Base-by-base conservation (phyloP, 2,888 invertebrate species). In the Buathra laborator region DNA sequence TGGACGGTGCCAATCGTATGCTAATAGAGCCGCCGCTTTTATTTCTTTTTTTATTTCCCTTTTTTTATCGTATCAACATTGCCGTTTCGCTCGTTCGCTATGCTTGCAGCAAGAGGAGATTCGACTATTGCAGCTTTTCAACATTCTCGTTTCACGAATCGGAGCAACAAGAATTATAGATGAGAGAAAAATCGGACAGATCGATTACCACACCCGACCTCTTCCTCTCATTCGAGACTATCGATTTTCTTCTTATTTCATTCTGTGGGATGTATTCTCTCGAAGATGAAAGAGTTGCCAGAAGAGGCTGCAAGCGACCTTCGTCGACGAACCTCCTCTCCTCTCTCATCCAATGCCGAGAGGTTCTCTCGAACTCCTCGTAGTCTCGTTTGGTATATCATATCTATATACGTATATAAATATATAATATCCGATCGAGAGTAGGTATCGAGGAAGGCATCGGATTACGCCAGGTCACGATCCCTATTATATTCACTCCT, bases 1-100 rank as follows among this genome's bases (percentile, higher is more conserved):
- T 91, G 91, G 91, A 93, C 92, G 92, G 93, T 92, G 93, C 92
- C 93, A 93, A 93, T 93, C 93, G 92, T 93, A 93, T 93, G 93
- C 92, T 93, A 93, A 93, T 93, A 91, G 91, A 91, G 71, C 64
- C 51, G 62, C 51, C 62, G 48, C 71, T 67, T 81, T 79, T 70
- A 64, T 79, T 70, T 51, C 32, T 53, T 51, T 32, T 66, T 80
- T 68, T 43, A 75, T 53, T 68, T 59, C 14, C 44, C 62, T 19
- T 44, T 66, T 51, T 78, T 78, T 71, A 43, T 62, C 16, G 19
- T 10, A 59, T 37, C 16, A 62, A 19, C 46, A 16, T 19, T 29
- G 9, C 12, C 46, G 62, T 64, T 32, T 12, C 64, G 59, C 29
- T 64, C 64, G 9, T 1, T 74, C 62, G 24, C 51, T 51, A 0